Conservation (phyloP, 2,888 invertebrate species). For the Hypena proboscidalis region DNA sequence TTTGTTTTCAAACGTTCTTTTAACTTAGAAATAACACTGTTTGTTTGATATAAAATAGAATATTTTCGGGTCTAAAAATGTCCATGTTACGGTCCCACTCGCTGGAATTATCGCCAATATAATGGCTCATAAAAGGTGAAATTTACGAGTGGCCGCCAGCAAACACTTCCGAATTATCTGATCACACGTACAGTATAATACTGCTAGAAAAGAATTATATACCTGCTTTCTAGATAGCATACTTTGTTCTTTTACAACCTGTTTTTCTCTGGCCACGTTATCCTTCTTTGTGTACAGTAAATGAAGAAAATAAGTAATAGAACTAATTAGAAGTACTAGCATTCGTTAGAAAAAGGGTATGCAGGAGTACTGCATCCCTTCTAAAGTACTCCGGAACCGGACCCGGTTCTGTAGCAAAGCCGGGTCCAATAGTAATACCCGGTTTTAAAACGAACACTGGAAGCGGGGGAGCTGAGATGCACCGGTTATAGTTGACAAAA, state of each 20-base stretch:
- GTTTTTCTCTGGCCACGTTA: conserved; percentile 10
- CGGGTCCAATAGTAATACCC: no score
- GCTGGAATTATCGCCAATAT: conserved; percentile 67
- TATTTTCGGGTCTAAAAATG: conserved; percentile 51
- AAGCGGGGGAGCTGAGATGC: no score
- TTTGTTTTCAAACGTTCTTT: conserved; percentile 8
- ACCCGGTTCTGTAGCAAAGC: no score
- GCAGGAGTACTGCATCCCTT: no score
- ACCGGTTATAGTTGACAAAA: no score
- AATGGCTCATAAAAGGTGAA: conserved; percentile 75
- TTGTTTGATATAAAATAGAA: conserved; percentile 34
- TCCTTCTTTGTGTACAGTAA: not conserved
- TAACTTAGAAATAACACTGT: conserved; percentile 15
- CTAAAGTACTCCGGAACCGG: no score
- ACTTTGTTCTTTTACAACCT: conserved; percentile 17
- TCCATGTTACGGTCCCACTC: conserved; percentile 53
- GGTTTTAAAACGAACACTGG: no score
- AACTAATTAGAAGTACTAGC: no score
- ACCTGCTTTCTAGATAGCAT: conserved; percentile 32
- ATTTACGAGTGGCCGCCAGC: conserved; percentile 66
- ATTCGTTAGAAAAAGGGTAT: no score
- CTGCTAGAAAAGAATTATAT: conserved; percentile 33
- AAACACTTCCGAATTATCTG: conserved; percentile 66
- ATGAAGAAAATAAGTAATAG: no score
- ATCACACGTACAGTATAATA: conserved; percentile 50